These are phyloP conservation scores for Thunnus albacares DNA, from an alignment of 2,797 vertebrate species.

Conservation along the genomic window DNA sequence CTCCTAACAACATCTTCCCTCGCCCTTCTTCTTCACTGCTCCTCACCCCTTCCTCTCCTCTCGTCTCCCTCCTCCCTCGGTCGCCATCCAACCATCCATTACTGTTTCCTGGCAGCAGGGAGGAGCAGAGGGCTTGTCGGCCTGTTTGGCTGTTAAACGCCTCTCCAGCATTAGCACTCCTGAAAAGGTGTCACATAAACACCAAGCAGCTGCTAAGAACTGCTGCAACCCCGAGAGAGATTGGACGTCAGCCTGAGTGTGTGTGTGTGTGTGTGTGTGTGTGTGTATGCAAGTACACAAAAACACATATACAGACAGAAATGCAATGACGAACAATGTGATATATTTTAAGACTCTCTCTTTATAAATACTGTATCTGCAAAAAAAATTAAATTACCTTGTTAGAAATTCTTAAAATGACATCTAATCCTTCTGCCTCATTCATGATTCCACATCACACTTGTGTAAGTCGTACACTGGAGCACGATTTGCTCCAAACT, in stretches of 20 bases:
- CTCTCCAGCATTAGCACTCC: constrained; percentile 83
- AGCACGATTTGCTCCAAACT: too few species aligned
- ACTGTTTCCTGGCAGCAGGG: constrained; percentile 62
- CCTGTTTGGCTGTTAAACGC: constrained; percentile 77
- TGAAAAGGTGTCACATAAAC: constrained; percentile 81
- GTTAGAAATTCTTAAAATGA: too few species aligned
- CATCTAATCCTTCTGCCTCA: too few species aligned
- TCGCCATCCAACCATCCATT: constrained; percentile 78
- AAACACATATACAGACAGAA: not conserved
- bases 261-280: constrained; percentile 5
- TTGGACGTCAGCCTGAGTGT: constrained; percentile 2
- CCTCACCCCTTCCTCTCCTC: not conserved
- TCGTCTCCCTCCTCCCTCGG: constrained; percentile 17
- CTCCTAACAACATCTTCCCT: constrained; percentile 64
- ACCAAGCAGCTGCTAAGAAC: constrained; percentile 73
- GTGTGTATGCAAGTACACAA: not conserved
- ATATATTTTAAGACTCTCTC: too few species aligned
- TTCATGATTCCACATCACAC: too few species aligned
- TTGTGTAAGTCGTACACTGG: too few species aligned
- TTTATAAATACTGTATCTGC: too few species aligned
- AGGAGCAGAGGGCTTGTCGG: constrained; percentile 40
- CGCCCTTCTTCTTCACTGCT: constrained; percentile 21
- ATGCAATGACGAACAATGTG: not conserved
- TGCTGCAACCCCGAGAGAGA: constrained; percentile 43
- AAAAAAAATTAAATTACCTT: too few species aligned